Percentiles rank a stretch among this genome's conserved stretches.
Conservation (phyloP, 1,140 invertebrate genomes). For the Bacillus rossius region DNA sequence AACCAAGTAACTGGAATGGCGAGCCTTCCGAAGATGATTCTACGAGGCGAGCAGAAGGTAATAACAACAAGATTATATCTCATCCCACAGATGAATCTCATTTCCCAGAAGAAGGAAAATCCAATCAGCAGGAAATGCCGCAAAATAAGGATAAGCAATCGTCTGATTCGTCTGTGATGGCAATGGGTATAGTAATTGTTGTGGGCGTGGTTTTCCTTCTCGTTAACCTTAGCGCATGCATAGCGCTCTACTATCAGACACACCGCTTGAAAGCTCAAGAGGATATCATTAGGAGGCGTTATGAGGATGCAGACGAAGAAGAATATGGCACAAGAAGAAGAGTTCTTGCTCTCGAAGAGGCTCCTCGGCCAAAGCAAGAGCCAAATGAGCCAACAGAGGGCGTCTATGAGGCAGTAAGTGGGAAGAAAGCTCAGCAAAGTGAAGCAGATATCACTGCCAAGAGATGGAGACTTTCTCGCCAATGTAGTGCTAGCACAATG, state of each 20-base stretch:
- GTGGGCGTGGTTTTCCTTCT: slow-evolving; percentile 56
- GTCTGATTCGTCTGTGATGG: not conserved
- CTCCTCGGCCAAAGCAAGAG: slow-evolving; percentile 28
- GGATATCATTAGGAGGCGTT: slow-evolving; percentile 43
- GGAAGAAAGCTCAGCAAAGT: not conserved
- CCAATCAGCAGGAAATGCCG: not conserved
- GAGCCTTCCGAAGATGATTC: not conserved
- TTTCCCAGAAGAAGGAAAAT: slow-evolving; percentile 9
- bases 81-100: too few species aligned
- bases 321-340: slow-evolving; percentile 41
- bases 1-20: not conserved
- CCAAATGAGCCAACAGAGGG: slow-evolving; percentile 46
- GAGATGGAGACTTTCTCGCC: slow-evolving; percentile 57
- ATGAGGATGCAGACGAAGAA: slow-evolving; percentile 31
- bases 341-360: not conserved
- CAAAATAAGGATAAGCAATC: not conserved
- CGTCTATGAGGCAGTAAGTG: slow-evolving; percentile 47
- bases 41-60: not conserved
- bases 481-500: slow-evolving; percentile 70
- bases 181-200: slow-evolving; percentile 1
- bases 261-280: slow-evolving; percentile 50
- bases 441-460: slow-evolving; percentile 54
- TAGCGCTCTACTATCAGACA: slow-evolving; percentile 70
- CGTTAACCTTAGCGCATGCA: slow-evolving; percentile 73
- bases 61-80: too few species aligned